Evolutionary conservation across 1,140 invertebrate genomes (phyloP).

Genomic region (Saccostrea cuccullata): DNA sequence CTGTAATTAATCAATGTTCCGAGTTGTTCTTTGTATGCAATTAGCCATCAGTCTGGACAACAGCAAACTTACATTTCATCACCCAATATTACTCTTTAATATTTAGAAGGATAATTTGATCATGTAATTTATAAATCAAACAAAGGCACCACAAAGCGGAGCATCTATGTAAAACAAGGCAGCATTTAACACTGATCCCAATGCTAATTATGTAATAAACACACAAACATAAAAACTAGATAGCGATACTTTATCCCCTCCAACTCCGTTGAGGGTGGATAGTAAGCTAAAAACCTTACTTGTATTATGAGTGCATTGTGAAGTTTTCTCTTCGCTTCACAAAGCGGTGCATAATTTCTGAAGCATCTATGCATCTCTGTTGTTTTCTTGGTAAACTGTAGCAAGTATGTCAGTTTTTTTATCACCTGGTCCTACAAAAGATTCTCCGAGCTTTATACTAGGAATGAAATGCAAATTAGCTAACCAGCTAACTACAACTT

Average conservation of each 20-base stretch:
- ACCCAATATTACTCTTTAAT: not conserved
- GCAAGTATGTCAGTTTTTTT: slow-evolving; percentile 48
- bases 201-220: too few species aligned
- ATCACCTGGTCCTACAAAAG: slow-evolving; percentile 40
- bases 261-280: too few species aligned
- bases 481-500: too few species aligned
- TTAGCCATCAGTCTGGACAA: too few species aligned
- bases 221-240: too few species aligned
- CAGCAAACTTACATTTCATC: not conserved
- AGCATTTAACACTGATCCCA: too few species aligned
- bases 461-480: too few species aligned
- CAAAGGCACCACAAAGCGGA: too few species aligned
- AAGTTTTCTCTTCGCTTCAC: slow-evolving; percentile 57
- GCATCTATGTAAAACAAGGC: too few species aligned
- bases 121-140: too few species aligned
- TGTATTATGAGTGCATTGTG: slow-evolving; percentile 63
- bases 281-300: slow-evolving; percentile 43
- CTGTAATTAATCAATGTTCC: slow-evolving; percentile 54
- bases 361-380: slow-evolving; percentile 67
- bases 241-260: too few species aligned
- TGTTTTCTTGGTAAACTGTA: slow-evolving; percentile 46
- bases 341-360: slow-evolving; percentile 54
- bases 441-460: too few species aligned
- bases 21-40: not conserved
- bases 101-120: not conserved